Evolutionary conservation across 2,113 vertebrate genomes (phyloP), one percentile per base, ranked within the genome.

Genomic region (Cephalopholis sonnerati): DNA sequence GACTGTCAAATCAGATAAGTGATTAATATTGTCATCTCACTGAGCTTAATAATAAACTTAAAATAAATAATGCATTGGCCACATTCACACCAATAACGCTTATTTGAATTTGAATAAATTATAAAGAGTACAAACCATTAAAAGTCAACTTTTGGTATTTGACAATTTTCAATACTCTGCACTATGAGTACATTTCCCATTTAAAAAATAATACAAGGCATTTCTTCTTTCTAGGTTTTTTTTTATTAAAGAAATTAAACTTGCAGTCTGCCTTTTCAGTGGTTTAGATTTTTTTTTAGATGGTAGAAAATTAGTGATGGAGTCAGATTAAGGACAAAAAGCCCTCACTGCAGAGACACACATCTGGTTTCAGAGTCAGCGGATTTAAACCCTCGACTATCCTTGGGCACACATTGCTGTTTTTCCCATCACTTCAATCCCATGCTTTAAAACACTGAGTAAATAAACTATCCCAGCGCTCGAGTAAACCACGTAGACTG

Each of bases 331-430:
- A 62, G 32, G 32, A 24, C 36, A 29, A 15, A 53, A 25, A 44
- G 48, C 9, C 2, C 17, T 12, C 36, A 7, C 32, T 70, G n/a
- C 36, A 51, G 11, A 22, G 46, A 63, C n/a, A 24, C 50, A 54
- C 0, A 58, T 51, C 36, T 74, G 46, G 55, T 68, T n/a, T 71
- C 48, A 57, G 32, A 27, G 29, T 83, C 74, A 20, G 58, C 39
- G 2, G 32, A 68, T 71, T 78, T 18, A 46, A 76, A 68, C 18
- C 50, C 12, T 74, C 2, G 0, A 44, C 48, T 13, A n/a, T 59
- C 53, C n/a, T 77, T 32, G 13, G 32, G 17, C 50, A 48, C 44
- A 66, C 16, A 2, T 25, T 61, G 18, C 5, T 7, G 62, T 46
- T 41, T 44, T n/a, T 3, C n/a, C 15, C 15, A 36, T 62, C 15